Conservation (phyloP, 2,113 vertebrate genomes). For the Psephotus haematonotus region DNA sequence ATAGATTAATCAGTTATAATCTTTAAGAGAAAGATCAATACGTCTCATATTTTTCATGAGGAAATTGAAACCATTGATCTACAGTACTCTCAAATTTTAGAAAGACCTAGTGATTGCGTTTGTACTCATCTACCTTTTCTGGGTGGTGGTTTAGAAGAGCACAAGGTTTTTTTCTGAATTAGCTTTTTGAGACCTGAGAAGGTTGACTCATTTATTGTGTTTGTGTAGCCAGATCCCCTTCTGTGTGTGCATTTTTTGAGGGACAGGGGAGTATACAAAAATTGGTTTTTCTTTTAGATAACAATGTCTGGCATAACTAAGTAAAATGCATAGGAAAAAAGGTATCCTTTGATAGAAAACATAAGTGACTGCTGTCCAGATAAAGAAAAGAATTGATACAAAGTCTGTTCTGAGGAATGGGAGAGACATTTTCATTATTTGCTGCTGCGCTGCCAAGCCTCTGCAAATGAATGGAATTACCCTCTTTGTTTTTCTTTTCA, state of each 20-base stretch:
- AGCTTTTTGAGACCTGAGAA: neutral
- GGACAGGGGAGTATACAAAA: neutral
- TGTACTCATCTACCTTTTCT: neutral
- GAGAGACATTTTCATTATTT: neutral
- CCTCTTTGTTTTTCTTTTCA: neutral
- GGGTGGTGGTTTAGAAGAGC: neutral
- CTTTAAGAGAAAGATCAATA: neutral
- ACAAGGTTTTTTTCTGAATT: neutral
- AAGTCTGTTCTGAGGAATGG: neutral
- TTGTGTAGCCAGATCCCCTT: neutral
- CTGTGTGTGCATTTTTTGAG: neutral
- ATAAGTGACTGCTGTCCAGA: neutral
- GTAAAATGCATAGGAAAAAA: neutral
- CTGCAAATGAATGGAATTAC: neutral
- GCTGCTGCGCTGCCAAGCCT: neutral
- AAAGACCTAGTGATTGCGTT: neutral
- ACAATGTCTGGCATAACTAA: neutral
- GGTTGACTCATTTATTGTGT: neutral
- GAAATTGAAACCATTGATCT: slow-evolving; percentile 2
- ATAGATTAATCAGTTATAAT: neutral
- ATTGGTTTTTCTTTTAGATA: neutral
- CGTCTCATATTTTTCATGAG: neutral
- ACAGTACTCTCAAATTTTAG: neutral
- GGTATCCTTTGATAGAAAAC: neutral
- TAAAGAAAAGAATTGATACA: neutral